Percentiles rank a stretch among this genome's conserved stretches.
Conservation (phyloP, 2,888 invertebrate species). For the Ceraclea dissimilis region DNA sequence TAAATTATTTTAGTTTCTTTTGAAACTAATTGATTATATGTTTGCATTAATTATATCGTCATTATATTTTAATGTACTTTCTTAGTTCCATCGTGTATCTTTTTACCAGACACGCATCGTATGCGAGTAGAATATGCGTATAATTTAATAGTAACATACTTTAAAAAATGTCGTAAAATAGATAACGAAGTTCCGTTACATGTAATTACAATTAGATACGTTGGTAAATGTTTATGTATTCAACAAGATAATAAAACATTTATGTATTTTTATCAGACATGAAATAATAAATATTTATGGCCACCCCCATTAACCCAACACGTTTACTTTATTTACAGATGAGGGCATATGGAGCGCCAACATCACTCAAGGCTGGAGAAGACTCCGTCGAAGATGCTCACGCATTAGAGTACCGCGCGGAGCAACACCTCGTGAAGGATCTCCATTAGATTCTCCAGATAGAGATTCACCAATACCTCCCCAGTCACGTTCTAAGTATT, state of each 20-base stretch:
- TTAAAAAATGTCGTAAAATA: constrained; percentile 1
- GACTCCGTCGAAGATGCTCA: constrained; percentile 62
- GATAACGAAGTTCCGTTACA: background rate
- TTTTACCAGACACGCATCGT: background rate
- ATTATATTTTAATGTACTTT: background rate
- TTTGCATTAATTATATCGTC: background rate
- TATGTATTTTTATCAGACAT: too few relatives aligned
- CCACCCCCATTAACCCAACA: too few relatives aligned
- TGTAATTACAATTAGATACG: background rate
- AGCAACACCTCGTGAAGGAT: constrained; percentile 45
- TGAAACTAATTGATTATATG: background rate
- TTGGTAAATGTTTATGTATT: background rate
- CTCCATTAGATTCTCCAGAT: constrained; percentile 43
- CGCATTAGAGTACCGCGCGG: constrained; percentile 57
- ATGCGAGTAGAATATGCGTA: background rate
- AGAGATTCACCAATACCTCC: constrained; percentile 50
- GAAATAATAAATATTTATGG: too few relatives aligned
- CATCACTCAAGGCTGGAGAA: constrained; percentile 67
- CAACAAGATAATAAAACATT: too few relatives aligned
- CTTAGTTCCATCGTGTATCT: too few relatives aligned
- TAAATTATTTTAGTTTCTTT: background rate
- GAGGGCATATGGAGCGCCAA: constrained; percentile 64
- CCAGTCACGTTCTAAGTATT: constrained; percentile 35
- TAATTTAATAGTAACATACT: background rate
- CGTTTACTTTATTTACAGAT: constrained; percentile 43